Conservation (phyloP, 1,140 invertebrate genomes). For the Littorina saxatilis region DNA sequence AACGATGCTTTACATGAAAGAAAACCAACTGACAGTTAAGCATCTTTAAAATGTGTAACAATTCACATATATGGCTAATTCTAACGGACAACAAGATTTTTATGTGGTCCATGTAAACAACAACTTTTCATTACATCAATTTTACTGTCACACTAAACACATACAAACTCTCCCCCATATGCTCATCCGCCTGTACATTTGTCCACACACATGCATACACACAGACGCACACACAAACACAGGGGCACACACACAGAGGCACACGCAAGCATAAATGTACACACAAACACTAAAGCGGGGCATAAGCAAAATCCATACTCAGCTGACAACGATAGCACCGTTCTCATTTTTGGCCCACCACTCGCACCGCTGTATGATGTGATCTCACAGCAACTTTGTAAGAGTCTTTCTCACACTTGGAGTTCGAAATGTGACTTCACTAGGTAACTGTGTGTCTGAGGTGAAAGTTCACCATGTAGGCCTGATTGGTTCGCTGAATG, state of each 20-base stretch:
- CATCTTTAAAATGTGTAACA: too few relatives aligned
- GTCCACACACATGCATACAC: background rate
- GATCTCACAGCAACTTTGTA: too few relatives aligned
- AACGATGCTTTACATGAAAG: too few relatives aligned
- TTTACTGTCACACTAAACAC: background rate
- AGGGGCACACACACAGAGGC: background rate
- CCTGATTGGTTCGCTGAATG: constrained; percentile 95
- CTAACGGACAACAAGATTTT: too few relatives aligned
- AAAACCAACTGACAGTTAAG: too few relatives aligned
- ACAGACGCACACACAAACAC: constrained; percentile 22
- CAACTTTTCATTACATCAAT: background rate
- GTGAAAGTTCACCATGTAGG: constrained; percentile 98
- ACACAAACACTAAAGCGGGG: background rate
- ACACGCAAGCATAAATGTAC: background rate
- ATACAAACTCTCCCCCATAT: too few relatives aligned
- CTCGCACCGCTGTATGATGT: too few relatives aligned
- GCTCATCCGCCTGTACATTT: background rate
- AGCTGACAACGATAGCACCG: too few relatives aligned
- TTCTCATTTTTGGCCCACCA: too few relatives aligned
- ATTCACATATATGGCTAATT: too few relatives aligned
- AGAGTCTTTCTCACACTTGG: background rate
- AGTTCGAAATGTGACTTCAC: background rate
- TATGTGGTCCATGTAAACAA: too few relatives aligned
- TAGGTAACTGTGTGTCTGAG: constrained; percentile 74
- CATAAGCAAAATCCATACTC: too few relatives aligned